phyloP scores from a whole-genome alignment of 1,140 invertebrate genomes.

The Brachionus sp. region DNA sequence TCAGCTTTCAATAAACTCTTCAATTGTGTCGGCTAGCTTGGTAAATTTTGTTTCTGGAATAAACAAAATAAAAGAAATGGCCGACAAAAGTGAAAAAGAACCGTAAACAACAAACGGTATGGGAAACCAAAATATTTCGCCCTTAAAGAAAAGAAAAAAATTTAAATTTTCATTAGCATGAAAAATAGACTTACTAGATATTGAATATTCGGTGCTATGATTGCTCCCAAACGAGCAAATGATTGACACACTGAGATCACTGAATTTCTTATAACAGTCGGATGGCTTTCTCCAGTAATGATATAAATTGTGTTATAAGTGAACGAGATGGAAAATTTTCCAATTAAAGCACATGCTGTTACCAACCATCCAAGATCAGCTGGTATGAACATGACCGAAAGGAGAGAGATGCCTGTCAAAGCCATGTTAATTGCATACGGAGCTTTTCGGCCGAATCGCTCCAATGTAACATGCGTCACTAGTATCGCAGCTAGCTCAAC shows the following conservation, averaged over 20 bases:
- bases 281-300: conserved; percentile 22
- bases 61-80: conserved; percentile 45
- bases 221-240: neutral
- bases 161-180: neutral
- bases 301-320: conserved; percentile 40
- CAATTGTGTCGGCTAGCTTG: conserved; percentile 49
- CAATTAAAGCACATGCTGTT: conserved; percentile 4
- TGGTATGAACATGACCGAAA: conserved; percentile 18
- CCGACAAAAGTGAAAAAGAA: conserved; percentile 47
- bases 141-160: neutral
- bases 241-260: conserved; percentile 7
- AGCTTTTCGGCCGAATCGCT: conserved; percentile 39
- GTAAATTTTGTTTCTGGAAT: conserved; percentile 50
- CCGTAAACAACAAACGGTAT: conserved; percentile 48
- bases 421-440: conserved; percentile 15
- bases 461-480: conserved; percentile 46
- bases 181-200: neutral
- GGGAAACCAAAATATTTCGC: conserved; percentile 45
- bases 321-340: conserved; percentile 32
- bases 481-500: conserved; percentile 49
- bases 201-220: conserved; percentile 23
- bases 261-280: conserved; percentile 39
- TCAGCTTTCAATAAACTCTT: conserved; percentile 48
- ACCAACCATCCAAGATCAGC: neutral
- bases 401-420: conserved; percentile 11